Conservation (phyloP, 2,113 vertebrate genomes). For the Raphicerus campestris region DNA sequence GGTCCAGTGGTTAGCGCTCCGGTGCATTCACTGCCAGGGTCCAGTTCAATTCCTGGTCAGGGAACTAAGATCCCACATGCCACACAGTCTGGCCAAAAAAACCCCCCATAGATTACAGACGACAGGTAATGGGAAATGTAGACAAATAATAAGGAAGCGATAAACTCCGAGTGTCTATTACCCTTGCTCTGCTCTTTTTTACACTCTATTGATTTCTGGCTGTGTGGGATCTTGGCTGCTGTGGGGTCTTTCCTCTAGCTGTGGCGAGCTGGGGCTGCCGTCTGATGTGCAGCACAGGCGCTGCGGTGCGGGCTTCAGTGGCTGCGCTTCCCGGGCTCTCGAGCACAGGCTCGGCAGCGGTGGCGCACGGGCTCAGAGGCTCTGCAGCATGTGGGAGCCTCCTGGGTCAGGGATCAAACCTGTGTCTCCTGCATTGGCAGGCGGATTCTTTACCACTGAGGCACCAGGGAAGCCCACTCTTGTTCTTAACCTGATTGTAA, state of each 20-base stretch:
- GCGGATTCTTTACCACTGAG: neutral
- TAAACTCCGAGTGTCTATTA: neutral
- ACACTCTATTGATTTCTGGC: neutral
- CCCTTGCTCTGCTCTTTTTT: neutral
- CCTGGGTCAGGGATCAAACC: neutral
- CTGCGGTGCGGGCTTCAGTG: fast-evolving
- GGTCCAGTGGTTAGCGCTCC: neutral
- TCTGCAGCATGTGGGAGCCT: neutral
- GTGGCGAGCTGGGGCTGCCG: neutral
- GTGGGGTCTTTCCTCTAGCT: neutral
- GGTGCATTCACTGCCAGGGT: neutral
- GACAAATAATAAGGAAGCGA: neutral
- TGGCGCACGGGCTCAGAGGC: fast-evolving
- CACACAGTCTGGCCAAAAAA: neutral
- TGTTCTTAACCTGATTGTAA: neutral
- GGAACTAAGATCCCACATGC: neutral
- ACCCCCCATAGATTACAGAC: neutral
- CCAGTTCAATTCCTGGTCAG: neutral
- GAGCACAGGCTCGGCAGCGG: neutral
- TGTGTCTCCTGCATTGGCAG: neutral
- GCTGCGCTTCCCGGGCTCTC: fast-evolving
- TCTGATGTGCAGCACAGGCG: neutral
- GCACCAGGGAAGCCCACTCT: neutral
- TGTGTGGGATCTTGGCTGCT: neutral
- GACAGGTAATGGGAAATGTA: neutral